A percentile compares a stretch with the other conserved stretches of the same genome.
These are phyloP conservation scores for Onychorhynchus coronatus DNA, from an alignment of 2,113 vertebrate species.

Conservation along the genomic window DNA sequence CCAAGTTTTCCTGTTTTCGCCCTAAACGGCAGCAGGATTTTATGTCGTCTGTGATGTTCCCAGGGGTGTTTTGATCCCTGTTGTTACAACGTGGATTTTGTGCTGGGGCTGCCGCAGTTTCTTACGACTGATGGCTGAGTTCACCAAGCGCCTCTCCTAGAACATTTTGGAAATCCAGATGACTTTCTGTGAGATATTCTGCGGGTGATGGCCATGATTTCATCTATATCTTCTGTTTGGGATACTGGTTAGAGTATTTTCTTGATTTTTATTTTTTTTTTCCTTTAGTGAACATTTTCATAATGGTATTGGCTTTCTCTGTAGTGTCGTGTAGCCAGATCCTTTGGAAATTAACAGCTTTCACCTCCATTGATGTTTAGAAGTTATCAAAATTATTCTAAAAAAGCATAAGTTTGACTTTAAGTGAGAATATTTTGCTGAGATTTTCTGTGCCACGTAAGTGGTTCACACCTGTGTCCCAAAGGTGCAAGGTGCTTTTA, in stretches of 20 bases:
- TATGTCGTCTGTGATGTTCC: neutral
- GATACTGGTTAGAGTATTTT: neutral
- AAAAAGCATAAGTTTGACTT: neutral
- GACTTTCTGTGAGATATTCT: neutral
- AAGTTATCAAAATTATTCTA: neutral
- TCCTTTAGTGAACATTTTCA: neutral
- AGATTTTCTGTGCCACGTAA: neutral
- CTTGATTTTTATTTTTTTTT: neutral
- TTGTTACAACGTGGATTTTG: fast-evolving
- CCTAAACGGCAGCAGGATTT: neutral
- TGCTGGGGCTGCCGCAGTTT: neutral
- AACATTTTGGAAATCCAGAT: neutral
- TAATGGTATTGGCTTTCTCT: neutral
- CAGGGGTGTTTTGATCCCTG: neutral
- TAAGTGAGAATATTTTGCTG: neutral
- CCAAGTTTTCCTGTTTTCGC: constrained; percentile 41
- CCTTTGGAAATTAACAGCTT: neutral
- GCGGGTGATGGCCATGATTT: neutral
- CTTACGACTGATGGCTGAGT: neutral
- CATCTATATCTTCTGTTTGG: neutral
- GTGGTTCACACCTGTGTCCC: neutral
- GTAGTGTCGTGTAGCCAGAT: neutral
- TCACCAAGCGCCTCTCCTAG: neutral
- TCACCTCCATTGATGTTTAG: neutral
- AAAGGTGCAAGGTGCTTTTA: neutral